phyloP scores from a whole-genome alignment of 2,113 vertebrate genomes.

The Pseudonaja textilis region DNA sequence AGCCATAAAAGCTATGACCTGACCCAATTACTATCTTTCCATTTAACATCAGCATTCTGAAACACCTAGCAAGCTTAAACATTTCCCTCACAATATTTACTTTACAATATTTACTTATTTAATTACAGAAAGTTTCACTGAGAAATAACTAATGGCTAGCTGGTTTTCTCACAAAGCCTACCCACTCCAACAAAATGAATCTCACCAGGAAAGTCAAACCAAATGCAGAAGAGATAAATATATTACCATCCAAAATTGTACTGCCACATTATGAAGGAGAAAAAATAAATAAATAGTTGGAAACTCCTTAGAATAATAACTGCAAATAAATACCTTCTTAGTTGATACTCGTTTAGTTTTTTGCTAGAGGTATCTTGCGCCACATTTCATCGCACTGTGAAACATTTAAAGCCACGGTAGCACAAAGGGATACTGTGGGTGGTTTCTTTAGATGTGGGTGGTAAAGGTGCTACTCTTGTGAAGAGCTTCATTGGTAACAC shows the following conservation, averaged over 20 bases:
- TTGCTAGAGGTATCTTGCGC: background rate
- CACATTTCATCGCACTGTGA: background rate
- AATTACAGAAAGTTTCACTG: background rate
- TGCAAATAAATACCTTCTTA: background rate
- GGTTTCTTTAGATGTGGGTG: background rate
- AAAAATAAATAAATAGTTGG: background rate
- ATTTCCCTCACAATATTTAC: background rate
- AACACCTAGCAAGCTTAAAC: background rate
- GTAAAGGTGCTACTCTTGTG: background rate
- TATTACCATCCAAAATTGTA: background rate
- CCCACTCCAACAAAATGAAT: background rate
- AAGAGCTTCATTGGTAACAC: background rate
- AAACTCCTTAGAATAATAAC: background rate
- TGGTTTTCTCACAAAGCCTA: background rate
- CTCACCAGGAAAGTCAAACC: background rate
- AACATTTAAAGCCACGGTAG: background rate
- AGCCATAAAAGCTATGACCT: background rate
- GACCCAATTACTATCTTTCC: background rate
- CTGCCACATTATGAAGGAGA: background rate
- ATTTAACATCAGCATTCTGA: background rate
- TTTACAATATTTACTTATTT: too few relatives aligned
- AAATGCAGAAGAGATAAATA: background rate
- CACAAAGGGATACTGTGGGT: background rate
- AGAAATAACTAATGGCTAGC: background rate
- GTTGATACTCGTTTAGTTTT: too few relatives aligned